Conservation (phyloP, 2,113 vertebrate genomes). For the Grus americana region DNA sequence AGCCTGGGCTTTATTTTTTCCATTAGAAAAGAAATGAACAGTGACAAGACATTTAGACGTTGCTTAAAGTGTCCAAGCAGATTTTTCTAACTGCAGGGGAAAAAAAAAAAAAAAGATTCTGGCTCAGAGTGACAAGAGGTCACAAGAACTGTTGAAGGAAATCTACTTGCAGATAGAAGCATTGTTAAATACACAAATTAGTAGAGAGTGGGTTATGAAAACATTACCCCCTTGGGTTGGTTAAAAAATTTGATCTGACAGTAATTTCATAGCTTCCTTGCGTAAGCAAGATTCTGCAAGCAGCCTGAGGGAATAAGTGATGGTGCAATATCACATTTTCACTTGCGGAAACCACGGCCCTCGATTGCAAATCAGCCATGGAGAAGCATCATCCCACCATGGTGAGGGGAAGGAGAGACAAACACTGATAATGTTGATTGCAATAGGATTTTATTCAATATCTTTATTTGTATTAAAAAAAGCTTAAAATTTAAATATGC, state of each 20-base stretch:
- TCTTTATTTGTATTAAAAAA: neutral
- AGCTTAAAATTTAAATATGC: neutral
- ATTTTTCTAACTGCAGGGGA: neutral
- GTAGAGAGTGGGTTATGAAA: neutral
- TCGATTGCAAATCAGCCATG: rapidly evolving
- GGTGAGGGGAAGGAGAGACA: rapidly evolving
- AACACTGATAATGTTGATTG: rapidly evolving
- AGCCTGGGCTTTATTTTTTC: neutral
- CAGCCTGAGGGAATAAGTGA: rapidly evolving
- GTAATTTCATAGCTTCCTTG: neutral
- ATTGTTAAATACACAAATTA: neutral
- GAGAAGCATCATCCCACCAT: neutral
- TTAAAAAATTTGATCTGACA: neutral
- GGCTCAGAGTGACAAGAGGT: neutral
- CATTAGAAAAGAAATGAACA: neutral
- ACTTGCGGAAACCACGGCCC: neutral
- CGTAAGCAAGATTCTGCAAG: no score
- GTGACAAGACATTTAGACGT: neutral
- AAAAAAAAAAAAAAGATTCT: no score
- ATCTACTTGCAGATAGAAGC: neutral
- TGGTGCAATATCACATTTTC: rapidly evolving
- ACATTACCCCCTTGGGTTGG: no score
- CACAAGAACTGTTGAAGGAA: neutral
- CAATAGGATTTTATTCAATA: neutral
- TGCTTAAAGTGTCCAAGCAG: neutral